Conservation (phyloP, 2,888 invertebrate genomes). For the Callyntrura guangdongensis region DNA sequence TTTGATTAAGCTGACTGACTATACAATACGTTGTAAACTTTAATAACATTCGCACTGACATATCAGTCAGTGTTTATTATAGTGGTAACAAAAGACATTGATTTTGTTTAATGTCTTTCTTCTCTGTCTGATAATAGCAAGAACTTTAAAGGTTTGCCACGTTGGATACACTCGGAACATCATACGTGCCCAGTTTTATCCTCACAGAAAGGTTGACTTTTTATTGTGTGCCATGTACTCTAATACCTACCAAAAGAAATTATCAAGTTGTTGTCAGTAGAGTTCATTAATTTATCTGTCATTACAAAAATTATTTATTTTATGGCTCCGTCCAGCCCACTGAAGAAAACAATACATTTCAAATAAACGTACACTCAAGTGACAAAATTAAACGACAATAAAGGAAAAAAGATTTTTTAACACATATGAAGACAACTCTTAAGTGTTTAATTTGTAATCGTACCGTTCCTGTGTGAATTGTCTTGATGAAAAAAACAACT, state of each 20-base stretch:
- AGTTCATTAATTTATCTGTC: not conserved
- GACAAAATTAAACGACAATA: slow-evolving; percentile 10
- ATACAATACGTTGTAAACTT: not conserved
- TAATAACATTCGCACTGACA: not conserved
- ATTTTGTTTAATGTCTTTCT: too few species aligned
- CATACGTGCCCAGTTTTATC: too few species aligned
- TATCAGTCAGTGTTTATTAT: too few species aligned
- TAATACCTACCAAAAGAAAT: too few species aligned
- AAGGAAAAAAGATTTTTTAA: slow-evolving; percentile 6
- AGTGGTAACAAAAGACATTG: too few species aligned
- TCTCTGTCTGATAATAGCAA: too few species aligned
- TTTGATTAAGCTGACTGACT: not conserved
- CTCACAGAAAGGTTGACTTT: too few species aligned
- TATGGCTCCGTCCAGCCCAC: not conserved
- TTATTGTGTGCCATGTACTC: too few species aligned
- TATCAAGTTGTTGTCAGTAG: too few species aligned
- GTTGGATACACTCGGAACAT: too few species aligned
- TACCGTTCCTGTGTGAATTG: slow-evolving; percentile 45
- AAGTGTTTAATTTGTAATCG: slow-evolving; percentile 53
- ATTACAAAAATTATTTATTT: slow-evolving; percentile 10
- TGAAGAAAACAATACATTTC: not conserved
- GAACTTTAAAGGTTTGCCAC: too few species aligned
- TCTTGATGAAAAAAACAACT: slow-evolving; percentile 38
- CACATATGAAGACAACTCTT: slow-evolving; percentile 15
- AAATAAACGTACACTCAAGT: not conserved